Base-by-base conservation (phyloP, 53 echinoderm and acorn worm species). In the Holothuria leucospilota region DNA sequence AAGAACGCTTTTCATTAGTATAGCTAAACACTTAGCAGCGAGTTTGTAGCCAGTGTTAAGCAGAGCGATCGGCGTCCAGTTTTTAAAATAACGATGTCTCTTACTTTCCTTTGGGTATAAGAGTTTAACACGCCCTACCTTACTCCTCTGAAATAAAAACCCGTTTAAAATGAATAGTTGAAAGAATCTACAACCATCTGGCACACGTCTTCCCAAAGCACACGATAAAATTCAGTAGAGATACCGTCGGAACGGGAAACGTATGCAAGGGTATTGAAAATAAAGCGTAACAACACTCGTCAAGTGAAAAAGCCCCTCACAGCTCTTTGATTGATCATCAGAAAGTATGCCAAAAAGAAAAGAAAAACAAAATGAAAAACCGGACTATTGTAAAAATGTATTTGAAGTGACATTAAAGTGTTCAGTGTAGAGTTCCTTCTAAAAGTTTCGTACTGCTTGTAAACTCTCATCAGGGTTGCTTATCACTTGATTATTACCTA, bases 41-140 rank as follows among this genome's bases (percentile, higher is more conserved):
- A 85, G 69, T 51, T 69, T 85, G 70, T 85, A 85, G n/a, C 69
- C 52, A 21, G 52, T 25, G 20, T 85, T 85, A 4, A 64, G 65
- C 20, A 82, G 46, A 3, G 63, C 51, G 10, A 85, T 69, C 14
- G 70, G 69, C 5, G 5, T 7, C 62, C 10, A 62, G 39, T 30
- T 64, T 64, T 21, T 25, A 7, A 25, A 63, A 11, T 21, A 25
- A 63, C 42, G 42, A 42, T 6, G 42, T 6, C 34, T 49, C 49
- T 49, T 49, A 11, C 9, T 49, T 49, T 6, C 9, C 8, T 9
- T 49, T 49, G 8, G 3, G 49, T 6, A 6, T 49, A 49, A 9
- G 34, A 34, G 3, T 34, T 34, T 2, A 34, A 34, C 34, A 34
- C 1, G 34, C 34, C 34, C 34, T 34, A 34, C 34, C 34, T 34